Evolutionary conservation across 1,140 invertebrate genomes (phyloP).

Genomic region (Cryptotermes secundus): DNA sequence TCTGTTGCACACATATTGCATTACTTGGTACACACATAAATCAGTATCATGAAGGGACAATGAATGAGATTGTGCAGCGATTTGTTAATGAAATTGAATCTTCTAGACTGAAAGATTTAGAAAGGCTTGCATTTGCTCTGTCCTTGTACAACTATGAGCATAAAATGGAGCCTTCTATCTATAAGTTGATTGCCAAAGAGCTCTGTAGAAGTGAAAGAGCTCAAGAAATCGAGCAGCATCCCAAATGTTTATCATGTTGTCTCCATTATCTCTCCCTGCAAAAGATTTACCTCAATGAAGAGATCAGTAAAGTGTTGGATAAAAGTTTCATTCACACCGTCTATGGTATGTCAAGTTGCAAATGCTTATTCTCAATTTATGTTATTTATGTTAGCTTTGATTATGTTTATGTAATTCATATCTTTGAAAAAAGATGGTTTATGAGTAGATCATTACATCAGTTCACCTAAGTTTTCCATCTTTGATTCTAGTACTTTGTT

Average conservation of each 20-base stretch:
- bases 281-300: slow-evolving; percentile 52
- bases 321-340: background rate
- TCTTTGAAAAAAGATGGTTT: too few species aligned
- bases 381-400: too few species aligned
- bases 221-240: slow-evolving; percentile 51
- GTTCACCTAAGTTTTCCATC: too few species aligned
- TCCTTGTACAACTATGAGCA: slow-evolving; percentile 52
- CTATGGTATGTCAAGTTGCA: background rate
- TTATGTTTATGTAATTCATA: too few species aligned
- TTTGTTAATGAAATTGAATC: slow-evolving; percentile 40
- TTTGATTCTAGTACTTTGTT: too few species aligned
- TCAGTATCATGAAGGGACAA: slow-evolving; percentile 45
- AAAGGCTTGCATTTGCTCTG: slow-evolving; percentile 55
- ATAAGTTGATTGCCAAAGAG: slow-evolving; percentile 49
- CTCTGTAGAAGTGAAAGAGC: slow-evolving; percentile 48
- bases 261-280: slow-evolving; percentile 52
- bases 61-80: slow-evolving; percentile 38
- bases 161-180: slow-evolving; percentile 47
- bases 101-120: slow-evolving; percentile 62
- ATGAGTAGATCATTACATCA: too few species aligned
- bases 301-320: slow-evolving; percentile 48
- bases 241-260: slow-evolving; percentile 47
- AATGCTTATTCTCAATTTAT: too few species aligned
- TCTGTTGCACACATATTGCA: slow-evolving; percentile 54
- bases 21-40: slow-evolving; percentile 52